Conservation (phyloP, 2,113 vertebrate genomes). For the Myotis lucifugus region DNA sequence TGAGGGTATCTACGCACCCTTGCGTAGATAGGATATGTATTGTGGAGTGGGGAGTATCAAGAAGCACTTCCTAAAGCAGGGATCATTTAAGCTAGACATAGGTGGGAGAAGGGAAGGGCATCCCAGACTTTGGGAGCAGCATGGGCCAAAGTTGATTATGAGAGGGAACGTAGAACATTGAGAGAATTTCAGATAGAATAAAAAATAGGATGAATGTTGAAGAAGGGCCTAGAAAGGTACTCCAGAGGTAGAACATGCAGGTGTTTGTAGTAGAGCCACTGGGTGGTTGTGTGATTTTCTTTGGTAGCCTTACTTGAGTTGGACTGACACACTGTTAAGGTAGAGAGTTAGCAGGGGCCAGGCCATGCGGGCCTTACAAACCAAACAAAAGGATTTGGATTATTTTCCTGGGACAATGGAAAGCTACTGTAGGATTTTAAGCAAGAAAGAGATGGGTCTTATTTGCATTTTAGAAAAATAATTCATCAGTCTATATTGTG, state of each 20-base stretch:
- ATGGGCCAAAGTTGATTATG: background rate
- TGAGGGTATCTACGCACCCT: background rate
- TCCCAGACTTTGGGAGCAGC: background rate
- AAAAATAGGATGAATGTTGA: background rate
- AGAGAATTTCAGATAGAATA: background rate
- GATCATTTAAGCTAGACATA: background rate
- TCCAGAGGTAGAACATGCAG: background rate
- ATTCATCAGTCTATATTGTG: background rate
- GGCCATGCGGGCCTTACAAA: background rate
- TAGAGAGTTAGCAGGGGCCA: background rate
- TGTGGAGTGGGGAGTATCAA: too few species aligned
- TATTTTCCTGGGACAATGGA: background rate
- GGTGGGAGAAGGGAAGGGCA: background rate
- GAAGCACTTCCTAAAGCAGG: background rate
- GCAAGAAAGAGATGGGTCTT: background rate
- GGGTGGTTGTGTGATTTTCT: background rate
- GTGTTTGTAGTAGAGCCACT: background rate
- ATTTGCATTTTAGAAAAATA: conserved; percentile 22
- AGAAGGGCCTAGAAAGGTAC: background rate
- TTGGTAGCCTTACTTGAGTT: background rate
- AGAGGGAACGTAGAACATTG: background rate
- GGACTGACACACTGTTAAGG: background rate
- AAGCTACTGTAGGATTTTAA: background rate
- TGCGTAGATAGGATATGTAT: too few species aligned
- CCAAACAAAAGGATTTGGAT: background rate